phyloP scores from a whole-genome alignment of 2,797 vertebrate species.

The Pristis pectinata region DNA sequence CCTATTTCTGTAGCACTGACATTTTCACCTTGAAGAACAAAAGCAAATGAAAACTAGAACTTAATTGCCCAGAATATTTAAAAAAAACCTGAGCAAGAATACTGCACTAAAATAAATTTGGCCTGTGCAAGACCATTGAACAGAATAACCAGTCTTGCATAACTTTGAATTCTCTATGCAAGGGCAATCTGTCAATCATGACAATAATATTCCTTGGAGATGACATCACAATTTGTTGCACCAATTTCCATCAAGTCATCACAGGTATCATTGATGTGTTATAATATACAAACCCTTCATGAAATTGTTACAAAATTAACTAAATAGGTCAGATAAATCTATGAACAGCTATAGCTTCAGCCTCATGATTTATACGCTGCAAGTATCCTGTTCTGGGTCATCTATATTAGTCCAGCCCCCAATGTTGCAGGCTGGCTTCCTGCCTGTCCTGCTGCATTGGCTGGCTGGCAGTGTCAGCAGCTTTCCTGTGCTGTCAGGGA shows the following conservation, averaged over 20 bases:
- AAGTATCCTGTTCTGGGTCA: constrained; percentile 11
- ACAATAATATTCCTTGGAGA: background rate
- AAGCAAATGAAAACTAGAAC: background rate
- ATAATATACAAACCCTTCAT: background rate
- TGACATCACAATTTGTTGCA: background rate
- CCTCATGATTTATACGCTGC: background rate
- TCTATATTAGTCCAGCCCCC: background rate
- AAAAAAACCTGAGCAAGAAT: background rate
- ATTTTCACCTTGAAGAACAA: constrained; percentile 16
- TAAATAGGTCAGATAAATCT: background rate
- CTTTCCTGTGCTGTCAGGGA: background rate
- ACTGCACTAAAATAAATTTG: background rate
- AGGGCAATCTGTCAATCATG: background rate
- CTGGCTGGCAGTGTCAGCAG: background rate
- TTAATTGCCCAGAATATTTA: background rate
- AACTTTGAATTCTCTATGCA: background rate
- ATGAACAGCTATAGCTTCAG: background rate
- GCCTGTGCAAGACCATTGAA: background rate
- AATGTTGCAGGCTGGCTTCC: background rate
- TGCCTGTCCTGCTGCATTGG: background rate
- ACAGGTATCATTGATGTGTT: background rate
- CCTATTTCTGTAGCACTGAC: constrained; percentile 9
- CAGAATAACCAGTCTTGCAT: background rate
- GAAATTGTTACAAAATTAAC: background rate
- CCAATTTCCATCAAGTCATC: background rate